Conservation (phyloP, 2,797 vertebrate genomes). For the Diglossa cyanea region DNA sequence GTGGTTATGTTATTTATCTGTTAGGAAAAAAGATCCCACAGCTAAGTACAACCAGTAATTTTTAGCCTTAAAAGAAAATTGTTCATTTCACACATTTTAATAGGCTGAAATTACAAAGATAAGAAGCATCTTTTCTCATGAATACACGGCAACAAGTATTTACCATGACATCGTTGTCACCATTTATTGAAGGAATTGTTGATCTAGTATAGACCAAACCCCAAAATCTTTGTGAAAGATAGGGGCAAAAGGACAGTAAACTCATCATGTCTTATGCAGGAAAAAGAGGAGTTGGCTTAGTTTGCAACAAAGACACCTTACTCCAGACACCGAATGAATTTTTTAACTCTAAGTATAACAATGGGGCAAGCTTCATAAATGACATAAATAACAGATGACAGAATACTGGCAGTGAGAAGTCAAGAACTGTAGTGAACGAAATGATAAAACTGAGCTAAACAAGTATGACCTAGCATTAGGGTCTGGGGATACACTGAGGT, state of each 20-base stretch:
- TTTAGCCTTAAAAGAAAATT: background rate
- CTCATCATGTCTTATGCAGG: background rate
- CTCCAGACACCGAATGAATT: background rate
- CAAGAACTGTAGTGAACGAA: background rate
- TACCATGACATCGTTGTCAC: background rate
- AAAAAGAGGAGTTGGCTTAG: background rate
- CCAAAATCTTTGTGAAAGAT: background rate
- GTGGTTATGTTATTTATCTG: constrained; percentile 42
- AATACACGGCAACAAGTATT: background rate
- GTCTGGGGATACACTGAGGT: background rate
- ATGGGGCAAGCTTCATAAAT: background rate
- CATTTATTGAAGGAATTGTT: background rate
- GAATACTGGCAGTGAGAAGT: background rate
- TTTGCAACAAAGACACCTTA: background rate
- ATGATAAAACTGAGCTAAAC: background rate
- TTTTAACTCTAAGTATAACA: background rate
- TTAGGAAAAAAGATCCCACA: background rate
- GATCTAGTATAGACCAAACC: background rate
- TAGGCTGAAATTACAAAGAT: background rate
- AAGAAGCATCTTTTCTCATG: background rate
- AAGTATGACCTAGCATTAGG: background rate
- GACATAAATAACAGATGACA: background rate
- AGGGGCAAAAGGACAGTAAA: background rate
- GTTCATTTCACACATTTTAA: background rate
- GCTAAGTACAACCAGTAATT: background rate